A percentile compares a stretch with the other conserved stretches of the same genome.
Conservation (phyloP, 2,113 vertebrate species). For the Aphelocoma coerulescens region DNA sequence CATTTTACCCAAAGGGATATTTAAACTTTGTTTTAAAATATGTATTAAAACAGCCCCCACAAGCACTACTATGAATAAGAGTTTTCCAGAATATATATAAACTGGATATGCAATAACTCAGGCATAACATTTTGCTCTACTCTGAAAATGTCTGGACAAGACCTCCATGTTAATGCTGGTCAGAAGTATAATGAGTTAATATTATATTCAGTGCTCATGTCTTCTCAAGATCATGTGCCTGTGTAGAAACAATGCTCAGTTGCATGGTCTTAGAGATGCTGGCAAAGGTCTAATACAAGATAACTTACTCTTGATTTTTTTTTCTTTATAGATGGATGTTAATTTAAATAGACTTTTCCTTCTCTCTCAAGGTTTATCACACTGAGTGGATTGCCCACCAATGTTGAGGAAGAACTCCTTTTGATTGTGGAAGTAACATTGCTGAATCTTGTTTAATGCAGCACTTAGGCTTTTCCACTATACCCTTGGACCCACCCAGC, state of each 20-base stretch:
- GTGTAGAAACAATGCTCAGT: background rate
- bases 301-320: background rate
- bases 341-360: background rate
- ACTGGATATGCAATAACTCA: background rate
- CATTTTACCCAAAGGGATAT: conserved; percentile 28
- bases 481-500: background rate
- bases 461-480: background rate
- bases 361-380: background rate
- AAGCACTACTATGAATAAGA: background rate
- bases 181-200: background rate
- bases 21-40: conserved; percentile 45
- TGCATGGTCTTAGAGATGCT: background rate
- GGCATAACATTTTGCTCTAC: background rate
- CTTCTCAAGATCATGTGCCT: background rate
- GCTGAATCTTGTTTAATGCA: background rate
- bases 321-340: background rate
- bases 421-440: background rate
- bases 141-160: background rate
- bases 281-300: background rate
- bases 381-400: background rate
- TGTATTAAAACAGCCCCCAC: background rate
- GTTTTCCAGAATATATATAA: background rate
- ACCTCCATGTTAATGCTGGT: background rate
- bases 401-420: background rate
- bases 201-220: background rate